Base-by-base conservation (phyloP, 2,888 invertebrate species). In the Volucella inflata region DNA sequence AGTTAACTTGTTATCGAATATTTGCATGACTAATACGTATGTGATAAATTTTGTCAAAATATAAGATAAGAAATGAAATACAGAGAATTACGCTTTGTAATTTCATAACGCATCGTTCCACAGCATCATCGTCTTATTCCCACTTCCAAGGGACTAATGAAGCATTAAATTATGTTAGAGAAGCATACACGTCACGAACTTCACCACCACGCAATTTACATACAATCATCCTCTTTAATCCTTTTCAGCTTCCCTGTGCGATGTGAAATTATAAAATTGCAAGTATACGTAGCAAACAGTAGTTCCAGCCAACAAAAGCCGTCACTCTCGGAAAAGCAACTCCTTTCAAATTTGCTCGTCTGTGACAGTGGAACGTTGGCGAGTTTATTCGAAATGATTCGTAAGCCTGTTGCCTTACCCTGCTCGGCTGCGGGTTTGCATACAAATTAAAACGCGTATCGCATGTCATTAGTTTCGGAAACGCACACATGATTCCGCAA, bases 401-500 rank as follows among this genome's bases (percentile, higher is more conserved):
- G 67, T 77, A 77, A 81, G 85, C 81, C 85, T 81, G 80, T 81
- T 81, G 80, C 80, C 72, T 55, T 71, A 65, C 71, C 50, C 53
- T 70, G 53, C 64, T 50, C 68, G 48, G 53, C 57, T 55, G 21
- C 14, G 59, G 57, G 79, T 78, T 82, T 82, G 82, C 82, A 82
- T 87, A 82, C 87, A 87, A 87, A 87, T 81, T 87, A 82, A 87
- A 76, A 59, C 78, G 70, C 80, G 82, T 82, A 82, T 78, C 74
- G 76, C 62, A 77, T 81, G 71, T 84, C 65, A 75, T 84, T 83
- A 30, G 30, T 30, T n/a, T n/a, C n/a, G n/a, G n/a, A n/a, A n/a
- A n/a, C n/a, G n/a, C n/a, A n/a, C n/a, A n/a, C n/a, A n/a, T n/a
- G n/a, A n/a, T 30, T 30, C 30, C 0, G 30, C 30, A 17, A 51